Base-by-base conservation (phyloP, 2,113 vertebrate genomes). In the Oryzias woworae region DNA sequence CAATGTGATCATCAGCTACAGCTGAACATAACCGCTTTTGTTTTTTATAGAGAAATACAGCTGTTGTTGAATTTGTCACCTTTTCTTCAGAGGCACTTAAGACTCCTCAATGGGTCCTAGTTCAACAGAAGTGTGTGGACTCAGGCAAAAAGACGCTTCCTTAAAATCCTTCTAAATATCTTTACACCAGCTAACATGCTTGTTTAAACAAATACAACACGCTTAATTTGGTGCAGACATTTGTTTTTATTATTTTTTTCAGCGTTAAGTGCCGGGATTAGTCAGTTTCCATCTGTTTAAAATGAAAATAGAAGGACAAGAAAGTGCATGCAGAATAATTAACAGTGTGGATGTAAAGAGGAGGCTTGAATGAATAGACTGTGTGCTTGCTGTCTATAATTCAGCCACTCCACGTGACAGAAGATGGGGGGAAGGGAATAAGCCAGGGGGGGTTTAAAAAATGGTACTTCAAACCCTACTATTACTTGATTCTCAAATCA, bases 261-360 rank as follows among this genome's bases (percentile, higher is more conserved):
- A 58, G 55, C 47, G 26, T 12, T 57, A 58, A 65, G 58, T 58
- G 69, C 42, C 41, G 50, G 51, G 65, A 83, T 62, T 73, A 58
- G 62, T 74, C 36, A 0, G 45, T 72, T 75, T 75, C 64, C 67
- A 73, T 73, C 71, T 74, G 65, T 28, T 52, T 57, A 60, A 66
- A 71, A 80, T 82, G 76, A 75, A 90, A 89, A 85, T 78, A 82
- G 77, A 71, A 63, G 81, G 70, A 77, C 72, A 61, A 14, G 53
- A 75, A 73, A 49, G 48, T 62, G 69, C 72, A 65, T 65, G 80
- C 45, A 36, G 77, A 56, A 69, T 88, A 90, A 90, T 89, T 89
- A 89, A 82, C 81, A 65, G 66, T 65, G 67, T 75, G 71, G 67
- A 77, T 69, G 66, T 69, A 42, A 26, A 46, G 46, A 68, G 67